Evolutionary conservation across 2,113 vertebrate species (phyloP), one percentile per base, ranked within the genome.

Genomic region (Catharus bicknelli): DNA sequence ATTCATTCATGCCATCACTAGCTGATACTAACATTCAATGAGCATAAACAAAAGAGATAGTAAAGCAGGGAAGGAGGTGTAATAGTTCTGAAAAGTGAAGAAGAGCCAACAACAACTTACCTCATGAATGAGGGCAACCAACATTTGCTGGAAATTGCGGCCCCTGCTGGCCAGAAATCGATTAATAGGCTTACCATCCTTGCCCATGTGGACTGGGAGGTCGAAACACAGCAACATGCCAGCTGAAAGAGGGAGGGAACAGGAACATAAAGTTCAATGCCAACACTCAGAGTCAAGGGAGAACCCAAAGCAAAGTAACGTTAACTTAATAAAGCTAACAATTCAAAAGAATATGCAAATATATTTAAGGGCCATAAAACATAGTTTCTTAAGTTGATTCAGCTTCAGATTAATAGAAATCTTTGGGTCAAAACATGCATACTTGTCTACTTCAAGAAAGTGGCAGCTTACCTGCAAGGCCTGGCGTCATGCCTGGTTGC

Each of bases 401-500:
- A 54, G 8, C 9, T 54, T 34, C 22, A 72, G 26, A 78, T 30
- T 63, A 9, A 50, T 3, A 58, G 32, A 76, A 76, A 84, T 58
- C 38, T 68, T 57, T 27, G 8, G 6, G 12, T 42, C 16, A 75
- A 59, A 75, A 36, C 15, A 26, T 5, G 4, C 16, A 72, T 29
- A 43, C 14, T 50, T 42, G 38, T 29, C 17, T 51, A 36, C 32
- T 68, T 67, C 8, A 75, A 63, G 5, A 59, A 59, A 78, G 20
- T 5, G 10, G 75, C 5, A 55, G 55, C 47, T 94, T 82, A 99
- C 99, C 99, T 97, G 99, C 98, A 32, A 99, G 98, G 64, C 99
- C 99, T 30, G 99, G 98, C 9, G 98, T 99, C 84, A 99, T 96
- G 16, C 99, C 99, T 15, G 99, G 99, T 90, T 99, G 99, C 68